These are phyloP conservation scores for Zelostemma sp. DNA, from an alignment of 1,140 invertebrate species.

Conservation along the genomic window DNA sequence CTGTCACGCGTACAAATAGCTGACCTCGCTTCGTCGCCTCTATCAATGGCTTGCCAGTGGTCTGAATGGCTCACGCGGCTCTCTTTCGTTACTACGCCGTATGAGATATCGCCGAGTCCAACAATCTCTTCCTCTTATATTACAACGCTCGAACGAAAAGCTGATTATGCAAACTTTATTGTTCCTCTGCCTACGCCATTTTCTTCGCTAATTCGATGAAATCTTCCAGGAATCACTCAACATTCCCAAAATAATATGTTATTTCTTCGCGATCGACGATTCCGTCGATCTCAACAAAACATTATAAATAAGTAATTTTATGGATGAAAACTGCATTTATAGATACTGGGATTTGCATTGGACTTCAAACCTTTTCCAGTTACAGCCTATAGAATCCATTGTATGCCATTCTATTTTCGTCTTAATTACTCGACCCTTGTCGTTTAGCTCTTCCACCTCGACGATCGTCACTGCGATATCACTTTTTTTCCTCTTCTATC, in stretches of 20 bases:
- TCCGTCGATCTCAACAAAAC: no score
- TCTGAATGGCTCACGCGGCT: conserved; percentile 62
- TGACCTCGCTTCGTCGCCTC: conserved; percentile 68
- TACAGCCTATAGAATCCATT: conserved; percentile 49
- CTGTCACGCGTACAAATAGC: conserved; percentile 70
- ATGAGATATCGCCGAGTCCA: conserved; percentile 34
- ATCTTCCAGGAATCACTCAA: conserved; percentile 6
- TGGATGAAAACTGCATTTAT: no score
- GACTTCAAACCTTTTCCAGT: conserved; percentile 26
- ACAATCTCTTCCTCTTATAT: conserved; percentile 29
- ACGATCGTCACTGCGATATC: conserved; percentile 13
- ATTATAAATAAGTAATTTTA: no score
- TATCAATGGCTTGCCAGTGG: conserved; percentile 65
- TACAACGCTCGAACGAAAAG: not conserved
- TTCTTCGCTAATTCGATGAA: not conserved
- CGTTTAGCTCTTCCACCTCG: conserved; percentile 15
- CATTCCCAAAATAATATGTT: not conserved
- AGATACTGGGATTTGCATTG: conserved; percentile 37
- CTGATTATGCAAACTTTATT: conserved; percentile 1
- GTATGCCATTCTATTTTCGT: conserved; percentile 48
- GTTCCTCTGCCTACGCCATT: not conserved
- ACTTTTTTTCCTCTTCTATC: conserved; percentile 13
- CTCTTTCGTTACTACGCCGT: conserved; percentile 55
- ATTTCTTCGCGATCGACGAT: no score
- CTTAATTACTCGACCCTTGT: conserved; percentile 40